A percentile compares a stretch with the other conserved stretches of the same genome.
These are phyloP conservation scores for Polymixis lichenea DNA, from an alignment of 2,888 invertebrate genomes.

Conservation along the genomic window DNA sequence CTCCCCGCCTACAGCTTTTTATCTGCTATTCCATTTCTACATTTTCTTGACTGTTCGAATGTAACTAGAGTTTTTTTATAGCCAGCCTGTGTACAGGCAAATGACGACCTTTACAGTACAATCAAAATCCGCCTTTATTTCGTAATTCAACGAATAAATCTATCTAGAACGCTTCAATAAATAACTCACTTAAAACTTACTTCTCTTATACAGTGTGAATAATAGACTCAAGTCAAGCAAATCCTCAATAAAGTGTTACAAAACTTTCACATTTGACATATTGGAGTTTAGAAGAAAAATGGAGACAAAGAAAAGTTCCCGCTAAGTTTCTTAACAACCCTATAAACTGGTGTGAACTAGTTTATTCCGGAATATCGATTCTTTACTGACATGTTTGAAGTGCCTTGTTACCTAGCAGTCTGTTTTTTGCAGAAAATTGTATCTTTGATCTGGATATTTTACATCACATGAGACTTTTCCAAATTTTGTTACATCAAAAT, in stretches of 20 bases:
- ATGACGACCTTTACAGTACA: too few relatives aligned
- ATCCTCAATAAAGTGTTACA: slow-evolving; percentile 56
- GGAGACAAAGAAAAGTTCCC: slow-evolving; percentile 58
- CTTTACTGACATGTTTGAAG: slow-evolving; percentile 52
- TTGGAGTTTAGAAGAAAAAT: slow-evolving; percentile 63
- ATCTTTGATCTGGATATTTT: neutral
- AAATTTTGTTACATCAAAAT: neutral
- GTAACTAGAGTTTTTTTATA: too few relatives aligned
- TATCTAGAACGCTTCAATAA: slow-evolving; percentile 13
- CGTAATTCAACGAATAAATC: slow-evolving; percentile 8
- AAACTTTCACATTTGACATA: slow-evolving; percentile 67
- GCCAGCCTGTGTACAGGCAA: too few relatives aligned
- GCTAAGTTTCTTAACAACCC: slow-evolving; percentile 56
- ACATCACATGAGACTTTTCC: neutral
- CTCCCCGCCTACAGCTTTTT: too few relatives aligned
- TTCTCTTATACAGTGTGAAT: slow-evolving; percentile 43
- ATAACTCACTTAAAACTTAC: slow-evolving; percentile 36
- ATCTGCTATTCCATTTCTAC: too few relatives aligned
- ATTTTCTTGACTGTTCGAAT: too few relatives aligned
- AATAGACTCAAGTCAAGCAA: slow-evolving; percentile 47
- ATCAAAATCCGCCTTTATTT: neutral
- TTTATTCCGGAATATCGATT: slow-evolving; percentile 61
- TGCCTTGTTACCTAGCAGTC: slow-evolving; percentile 32
- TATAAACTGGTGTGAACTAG: slow-evolving; percentile 63
- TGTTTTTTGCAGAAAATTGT: slow-evolving; percentile 13